These are phyloP conservation scores for Chiroxiphia lanceolata DNA, from an alignment of 2,797 vertebrate species.

Conservation along the genomic window DNA sequence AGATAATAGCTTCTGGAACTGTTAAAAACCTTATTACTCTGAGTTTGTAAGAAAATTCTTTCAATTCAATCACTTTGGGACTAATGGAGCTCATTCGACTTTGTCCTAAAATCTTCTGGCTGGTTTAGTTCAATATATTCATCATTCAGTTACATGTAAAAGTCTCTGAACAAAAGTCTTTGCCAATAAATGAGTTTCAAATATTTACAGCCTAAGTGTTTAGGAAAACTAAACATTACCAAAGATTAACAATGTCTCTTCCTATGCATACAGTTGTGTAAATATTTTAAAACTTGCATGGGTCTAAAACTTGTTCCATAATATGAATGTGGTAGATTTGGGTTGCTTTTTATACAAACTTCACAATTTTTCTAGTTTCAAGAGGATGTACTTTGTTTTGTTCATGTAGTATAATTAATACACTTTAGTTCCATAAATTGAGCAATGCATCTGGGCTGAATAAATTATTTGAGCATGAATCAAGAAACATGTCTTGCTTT, in stretches of 20 bases:
- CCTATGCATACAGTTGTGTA: not conserved
- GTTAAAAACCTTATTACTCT: conserved; percentile 7
- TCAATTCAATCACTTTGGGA: not conserved
- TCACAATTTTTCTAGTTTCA: not conserved
- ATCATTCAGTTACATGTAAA: not conserved
- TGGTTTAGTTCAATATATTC: conserved; percentile 29
- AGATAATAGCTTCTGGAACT: not conserved
- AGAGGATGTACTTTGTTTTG: not conserved
- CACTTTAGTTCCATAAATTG: not conserved
- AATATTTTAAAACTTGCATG: not conserved
- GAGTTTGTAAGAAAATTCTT: not conserved
- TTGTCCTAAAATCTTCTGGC: not conserved
- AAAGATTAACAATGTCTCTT: not conserved
- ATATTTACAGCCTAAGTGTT: not conserved
- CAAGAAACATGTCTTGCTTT: not conserved
- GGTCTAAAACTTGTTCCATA: not conserved
- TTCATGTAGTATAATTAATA: not conserved
- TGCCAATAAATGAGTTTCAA: not conserved
- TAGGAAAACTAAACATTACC: not conserved
- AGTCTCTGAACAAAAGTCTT: not conserved
- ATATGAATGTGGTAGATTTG: not conserved
- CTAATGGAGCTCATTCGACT: conserved; percentile 21
- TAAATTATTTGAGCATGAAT: not conserved
- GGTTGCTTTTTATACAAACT: not conserved
- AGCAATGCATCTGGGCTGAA: not conserved